Base-by-base conservation (phyloP, 1,140 invertebrate species). In the Euura saliciscinereae region DNA sequence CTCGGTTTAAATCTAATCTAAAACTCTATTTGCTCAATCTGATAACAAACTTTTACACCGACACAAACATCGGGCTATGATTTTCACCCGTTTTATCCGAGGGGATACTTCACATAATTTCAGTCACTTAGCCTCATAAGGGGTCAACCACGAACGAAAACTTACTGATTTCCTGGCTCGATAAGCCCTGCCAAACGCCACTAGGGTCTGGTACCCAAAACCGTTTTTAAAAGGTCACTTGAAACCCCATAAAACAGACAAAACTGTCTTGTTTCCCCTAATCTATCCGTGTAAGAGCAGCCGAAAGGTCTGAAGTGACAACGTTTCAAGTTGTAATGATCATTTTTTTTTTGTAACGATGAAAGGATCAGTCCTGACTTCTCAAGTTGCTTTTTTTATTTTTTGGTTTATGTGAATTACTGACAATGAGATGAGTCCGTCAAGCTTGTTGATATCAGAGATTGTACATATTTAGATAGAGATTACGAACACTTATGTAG, bases 1-100 rank as follows among this genome's bases (percentile, higher is more conserved):
- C 73, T 73, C 72, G 73, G 73, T 75, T 28, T 71, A 74, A 80
- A 81, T 80, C 79, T 79, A 80, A 81, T 80, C 77, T 75, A 76
- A 77, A 79, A 80, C 76, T 76, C 74, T 76, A 78, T 82, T 79
- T 80, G 73, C 78, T 73, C 69, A 77, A 79, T 81, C 76, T 75
- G 78, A 80, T 78, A 79, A 76, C 65, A 73, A 65, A 44, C 65
- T 13, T 67, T 59, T 71, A 43, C 51, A 68, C 59, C n/a, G 71
- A 70, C 67, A 73, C 75, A 78, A 78, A 76, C 78, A 77, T 68
- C 51, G 45, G 66, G 70, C 65, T 43, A 59, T 72, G 77, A 79
- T 79, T 78, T 28, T 28, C 28, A 28, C 28, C 28, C 28, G 28
- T 28, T 28, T 28, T 28, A 28, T 28, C 28, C 28, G 1, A 28